phyloP scores from a whole-genome alignment of 2,888 invertebrate genomes.

The Tachina lurida region DNA sequence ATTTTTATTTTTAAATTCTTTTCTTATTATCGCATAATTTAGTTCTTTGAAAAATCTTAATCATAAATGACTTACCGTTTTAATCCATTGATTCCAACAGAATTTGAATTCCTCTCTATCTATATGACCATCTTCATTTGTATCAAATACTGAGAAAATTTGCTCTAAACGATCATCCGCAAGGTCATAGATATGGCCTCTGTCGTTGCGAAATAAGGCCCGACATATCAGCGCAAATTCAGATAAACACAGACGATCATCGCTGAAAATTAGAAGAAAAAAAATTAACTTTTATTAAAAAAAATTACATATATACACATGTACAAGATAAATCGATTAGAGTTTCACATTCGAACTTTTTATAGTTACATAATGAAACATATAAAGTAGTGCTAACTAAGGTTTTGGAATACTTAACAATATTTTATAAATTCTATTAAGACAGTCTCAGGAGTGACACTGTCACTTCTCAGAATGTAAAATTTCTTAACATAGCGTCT shows the following conservation, averaged over 20 bases:
- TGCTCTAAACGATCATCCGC: conserved; percentile 88
- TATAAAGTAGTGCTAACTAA: too few species aligned
- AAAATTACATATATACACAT: not conserved
- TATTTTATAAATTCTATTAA: too few species aligned
- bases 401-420: too few species aligned
- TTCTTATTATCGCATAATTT: too few species aligned
- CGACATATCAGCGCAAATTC: conserved; percentile 93
- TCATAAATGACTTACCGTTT: conserved; percentile 86
- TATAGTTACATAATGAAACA: too few species aligned
- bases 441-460: too few species aligned
- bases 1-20: too few species aligned
- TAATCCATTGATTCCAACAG: conserved; percentile 96
- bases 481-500: too few species aligned
- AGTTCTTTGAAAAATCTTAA: not conserved
- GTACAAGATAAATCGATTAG: not conserved
- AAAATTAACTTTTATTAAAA: not conserved
- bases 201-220: conserved; percentile 93
- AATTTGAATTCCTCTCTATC: conserved; percentile 92
- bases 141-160: conserved; percentile 92
- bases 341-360: too few species aligned
- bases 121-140: conserved; percentile 89
- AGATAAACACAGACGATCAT: conserved; percentile 89
- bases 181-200: conserved; percentile 91
- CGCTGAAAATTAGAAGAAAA: conserved; percentile 83
- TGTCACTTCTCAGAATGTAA: too few species aligned